These are phyloP conservation scores for Zaprionus obscuricornis DNA, from an alignment of 2,888 invertebrate genomes.

Conservation along the genomic window DNA sequence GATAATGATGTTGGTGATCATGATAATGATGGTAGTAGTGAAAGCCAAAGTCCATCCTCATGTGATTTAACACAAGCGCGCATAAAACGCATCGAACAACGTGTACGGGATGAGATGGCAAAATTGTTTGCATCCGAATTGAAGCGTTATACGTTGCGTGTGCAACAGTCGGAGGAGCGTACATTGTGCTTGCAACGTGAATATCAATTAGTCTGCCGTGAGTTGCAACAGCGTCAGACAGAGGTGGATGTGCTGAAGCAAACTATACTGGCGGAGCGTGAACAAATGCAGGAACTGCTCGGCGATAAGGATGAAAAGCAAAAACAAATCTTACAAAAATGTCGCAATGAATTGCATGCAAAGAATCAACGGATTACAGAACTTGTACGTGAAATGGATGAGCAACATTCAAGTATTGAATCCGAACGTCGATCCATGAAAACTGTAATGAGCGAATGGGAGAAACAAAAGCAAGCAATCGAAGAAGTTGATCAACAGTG, in stretches of 20 bases:
- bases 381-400: slow-evolving; percentile 74
- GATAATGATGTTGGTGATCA: slow-evolving; percentile 8
- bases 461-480: slow-evolving; percentile 83
- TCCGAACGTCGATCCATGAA: slow-evolving; percentile 84
- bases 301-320: slow-evolving; percentile 75
- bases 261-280: slow-evolving; percentile 82
- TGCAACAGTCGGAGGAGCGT: slow-evolving; percentile 81
- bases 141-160: slow-evolving; percentile 84
- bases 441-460: slow-evolving; percentile 83
- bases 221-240: slow-evolving; percentile 75
- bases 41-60: too few species aligned
- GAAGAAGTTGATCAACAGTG: slow-evolving; percentile 84
- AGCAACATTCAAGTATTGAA: slow-evolving; percentile 81
- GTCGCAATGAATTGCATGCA: slow-evolving; percentile 81
- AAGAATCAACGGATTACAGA: slow-evolving; percentile 83
- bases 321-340: slow-evolving; percentile 72
- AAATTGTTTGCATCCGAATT: slow-evolving; percentile 87
- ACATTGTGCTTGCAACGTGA: slow-evolving; percentile 69
- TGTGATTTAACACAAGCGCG: slow-evolving; percentile 81
- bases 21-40: too few species aligned
- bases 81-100: slow-evolving; percentile 79
- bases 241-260: slow-evolving; percentile 82
- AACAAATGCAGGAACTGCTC: slow-evolving; percentile 76
- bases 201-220: slow-evolving; percentile 65
- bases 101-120: slow-evolving; percentile 88